A percentile compares a stretch with the other conserved stretches of the same genome.
These are phyloP conservation scores for Liopterus haemorrhoidalis DNA, from an alignment of 2,888 invertebrate species.

Conservation along the genomic window DNA sequence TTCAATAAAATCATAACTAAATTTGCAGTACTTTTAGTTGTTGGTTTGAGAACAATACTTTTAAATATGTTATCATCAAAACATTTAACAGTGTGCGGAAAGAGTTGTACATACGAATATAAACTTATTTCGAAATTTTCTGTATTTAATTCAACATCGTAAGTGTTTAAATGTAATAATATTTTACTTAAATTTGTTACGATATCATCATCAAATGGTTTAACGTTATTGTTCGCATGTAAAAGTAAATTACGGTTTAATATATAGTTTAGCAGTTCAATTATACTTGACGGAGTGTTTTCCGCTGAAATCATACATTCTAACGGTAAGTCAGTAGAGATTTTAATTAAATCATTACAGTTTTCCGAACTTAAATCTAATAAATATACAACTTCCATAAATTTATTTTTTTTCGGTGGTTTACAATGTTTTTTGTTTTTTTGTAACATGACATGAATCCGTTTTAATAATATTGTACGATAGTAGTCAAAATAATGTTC, in stretches of 20 bases:
- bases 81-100: constrained; percentile 53
- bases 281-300: constrained; percentile 49
- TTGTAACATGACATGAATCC: constrained; percentile 47
- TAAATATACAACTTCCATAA: constrained; percentile 46
- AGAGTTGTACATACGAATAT: constrained; percentile 53
- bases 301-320: constrained; percentile 46
- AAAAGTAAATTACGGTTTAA: constrained; percentile 47
- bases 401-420: constrained; percentile 42
- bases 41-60: constrained; percentile 50
- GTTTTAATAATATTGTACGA: constrained; percentile 51
- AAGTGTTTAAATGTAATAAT: constrained; percentile 39
- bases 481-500: constrained; percentile 47
- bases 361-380: constrained; percentile 43
- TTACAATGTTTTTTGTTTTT: constrained; percentile 47
- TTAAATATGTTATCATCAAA: constrained; percentile 52
- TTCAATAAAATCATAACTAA: constrained; percentile 55
- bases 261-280: constrained; percentile 48
- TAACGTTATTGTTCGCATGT: constrained; percentile 30
- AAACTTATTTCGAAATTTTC: constrained; percentile 18
- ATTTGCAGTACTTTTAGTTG: constrained; percentile 53
- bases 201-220: constrained; percentile 38
- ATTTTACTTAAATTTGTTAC: constrained; percentile 39
- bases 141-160: constrained; percentile 13
- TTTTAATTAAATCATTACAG: constrained; percentile 46
- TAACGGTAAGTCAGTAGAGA: constrained; percentile 42